Conservation (phyloP, 2,888 invertebrate genomes). For the Neocrepidodera transversa region DNA sequence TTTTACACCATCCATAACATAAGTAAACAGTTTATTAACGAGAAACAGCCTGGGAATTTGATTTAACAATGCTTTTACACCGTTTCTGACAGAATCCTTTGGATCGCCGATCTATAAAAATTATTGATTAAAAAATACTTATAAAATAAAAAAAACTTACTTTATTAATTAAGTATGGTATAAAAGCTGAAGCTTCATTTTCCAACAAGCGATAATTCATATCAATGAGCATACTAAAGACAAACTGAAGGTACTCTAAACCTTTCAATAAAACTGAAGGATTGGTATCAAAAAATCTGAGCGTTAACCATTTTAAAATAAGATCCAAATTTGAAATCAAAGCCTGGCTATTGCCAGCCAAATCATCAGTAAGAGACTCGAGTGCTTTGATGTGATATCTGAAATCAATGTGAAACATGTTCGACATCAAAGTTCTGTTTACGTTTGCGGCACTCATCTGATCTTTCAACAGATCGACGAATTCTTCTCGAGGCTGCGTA, state of each 20-base stretch:
- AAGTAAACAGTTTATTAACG: constrained; percentile 86
- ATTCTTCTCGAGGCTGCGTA: constrained; percentile 90
- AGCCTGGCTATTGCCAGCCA: constrained; percentile 78
- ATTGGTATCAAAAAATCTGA: constrained; percentile 98
- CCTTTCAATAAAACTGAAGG: constrained; percentile 95
- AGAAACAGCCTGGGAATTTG: constrained; percentile 88
- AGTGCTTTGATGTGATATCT: constrained; percentile 94
- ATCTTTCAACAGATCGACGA: constrained; percentile 88
- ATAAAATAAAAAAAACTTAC: constrained; percentile 60
- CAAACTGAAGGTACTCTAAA: constrained; percentile 86
- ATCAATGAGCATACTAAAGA: constrained; percentile 74
- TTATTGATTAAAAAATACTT: neutral
- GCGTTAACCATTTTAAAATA: constrained; percentile 94
- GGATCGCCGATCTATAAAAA: constrained; percentile 84
- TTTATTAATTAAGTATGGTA: constrained; percentile 94
- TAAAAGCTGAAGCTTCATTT: constrained; percentile 89
- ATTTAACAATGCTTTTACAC: constrained; percentile 84
- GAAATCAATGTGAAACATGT: constrained; percentile 95
- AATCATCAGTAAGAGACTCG: constrained; percentile 85
- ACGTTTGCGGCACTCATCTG: constrained; percentile 90
- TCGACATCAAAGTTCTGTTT: constrained; percentile 83
- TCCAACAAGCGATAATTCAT: constrained; percentile 87
- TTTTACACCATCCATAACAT: constrained; percentile 93
- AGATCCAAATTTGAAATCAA: constrained; percentile 91
- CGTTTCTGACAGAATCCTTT: constrained; percentile 92